phyloP scores from a whole-genome alignment of 2,888 invertebrate genomes.

The Timema cristinae region DNA sequence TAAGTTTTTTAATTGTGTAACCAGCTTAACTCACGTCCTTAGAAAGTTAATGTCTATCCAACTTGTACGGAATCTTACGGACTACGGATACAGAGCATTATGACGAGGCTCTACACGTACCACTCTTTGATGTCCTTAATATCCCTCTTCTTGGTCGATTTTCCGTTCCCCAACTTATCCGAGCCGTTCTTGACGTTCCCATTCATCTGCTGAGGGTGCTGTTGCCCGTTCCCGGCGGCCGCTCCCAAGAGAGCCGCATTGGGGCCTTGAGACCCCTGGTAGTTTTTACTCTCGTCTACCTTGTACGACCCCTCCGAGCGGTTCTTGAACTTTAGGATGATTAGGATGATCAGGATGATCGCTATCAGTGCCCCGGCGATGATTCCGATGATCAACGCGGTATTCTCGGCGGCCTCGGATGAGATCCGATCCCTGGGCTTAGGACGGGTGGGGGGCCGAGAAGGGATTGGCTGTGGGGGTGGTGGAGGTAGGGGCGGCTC shows the following conservation, averaged over 20 bases:
- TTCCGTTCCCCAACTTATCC: slow-evolving; percentile 49
- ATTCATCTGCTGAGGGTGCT: slow-evolving; percentile 43
- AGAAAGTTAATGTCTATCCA: no score
- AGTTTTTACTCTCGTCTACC: slow-evolving; percentile 80
- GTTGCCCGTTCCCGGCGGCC: slow-evolving; percentile 55
- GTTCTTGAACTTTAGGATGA: slow-evolving; percentile 82
- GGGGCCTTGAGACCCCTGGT: slow-evolving; percentile 61
- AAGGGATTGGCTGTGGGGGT: slow-evolving; percentile 42
- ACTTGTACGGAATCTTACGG: no score
- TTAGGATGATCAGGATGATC: slow-evolving; percentile 82
- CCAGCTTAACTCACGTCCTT: no score
- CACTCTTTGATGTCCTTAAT: slow-evolving; percentile 93
- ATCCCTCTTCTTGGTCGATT: slow-evolving; percentile 65
- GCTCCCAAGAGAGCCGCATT: slow-evolving; percentile 64
- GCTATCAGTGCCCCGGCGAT: slow-evolving; percentile 89
- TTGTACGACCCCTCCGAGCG: slow-evolving; percentile 89
- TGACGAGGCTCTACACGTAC: slow-evolving; percentile 64
- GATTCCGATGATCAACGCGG: slow-evolving; percentile 78
- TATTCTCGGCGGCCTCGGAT: slow-evolving; percentile 67
- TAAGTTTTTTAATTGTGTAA: no score
- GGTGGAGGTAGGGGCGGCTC: slow-evolving; percentile 37
- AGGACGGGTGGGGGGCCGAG: slow-evolving; percentile 41
- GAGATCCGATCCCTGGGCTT: slow-evolving; percentile 48
- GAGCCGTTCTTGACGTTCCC: slow-evolving; percentile 41
- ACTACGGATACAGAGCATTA: no score